Base-by-base conservation (phyloP, 2,113 vertebrate genomes). In the Catharus minimus region DNA sequence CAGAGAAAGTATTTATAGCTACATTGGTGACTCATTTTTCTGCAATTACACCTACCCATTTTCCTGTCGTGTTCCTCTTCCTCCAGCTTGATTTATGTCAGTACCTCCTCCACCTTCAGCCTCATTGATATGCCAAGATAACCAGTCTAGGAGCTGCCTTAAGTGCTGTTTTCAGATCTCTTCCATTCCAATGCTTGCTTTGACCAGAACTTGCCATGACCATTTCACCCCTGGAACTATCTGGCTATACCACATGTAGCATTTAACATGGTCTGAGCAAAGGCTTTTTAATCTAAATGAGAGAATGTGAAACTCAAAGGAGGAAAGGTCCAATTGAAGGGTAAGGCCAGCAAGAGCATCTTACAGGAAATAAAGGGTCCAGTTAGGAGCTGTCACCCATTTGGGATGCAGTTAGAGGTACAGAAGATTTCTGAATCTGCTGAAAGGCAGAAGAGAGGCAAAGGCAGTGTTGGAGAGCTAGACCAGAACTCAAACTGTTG, bases 41-140 rank as follows among this genome's bases (percentile, higher is more conserved):
- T 92, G 89, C 72, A 69, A 88, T 86, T 82, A 82, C 94, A 92
- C 91, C 91, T 78, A 95, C 93, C 81, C 76, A 44, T 92, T 95
- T 86, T 90, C 89, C 74, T 93, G 57, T 79, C 43, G 38, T 62
- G 30, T 89, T 92, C 82, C 32, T 82, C 52, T 79, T 89, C 86
- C 84, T 89, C 79, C 62, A 90, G 52, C 36, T 55, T 67, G 64
- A 77, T 93, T 79, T 89, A 73, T 92, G 61, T 38, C 64, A 82
- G 43, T 84, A 69, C 88, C 86, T 90, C 73, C 73, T 89, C 76
- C 84, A 86, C 62, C 43, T 91, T 78, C 89, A 89, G 6, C 60
- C 83, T 92, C 83, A 72, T 15, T 85, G 74, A 66, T 86, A 90
- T 85, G 74, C 91, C 58, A 79, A n/a, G 87, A 91, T 79, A 66